Evolutionary conservation across 2,113 vertebrate species (phyloP).

Genomic region (Odocoileus hemionus): DNA sequence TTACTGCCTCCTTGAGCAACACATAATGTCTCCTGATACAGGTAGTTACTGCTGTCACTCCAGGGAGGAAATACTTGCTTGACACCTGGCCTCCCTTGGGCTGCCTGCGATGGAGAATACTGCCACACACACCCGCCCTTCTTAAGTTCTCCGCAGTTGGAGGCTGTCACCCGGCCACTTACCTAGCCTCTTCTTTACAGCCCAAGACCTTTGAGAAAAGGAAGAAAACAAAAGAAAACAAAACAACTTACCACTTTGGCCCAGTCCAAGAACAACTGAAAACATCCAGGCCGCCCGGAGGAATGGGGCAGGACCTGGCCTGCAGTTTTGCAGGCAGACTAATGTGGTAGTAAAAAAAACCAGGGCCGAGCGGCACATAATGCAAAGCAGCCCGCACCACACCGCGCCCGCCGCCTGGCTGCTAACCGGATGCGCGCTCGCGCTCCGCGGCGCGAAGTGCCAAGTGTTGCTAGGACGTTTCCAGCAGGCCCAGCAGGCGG

Average conservation of each 20-base stretch:
- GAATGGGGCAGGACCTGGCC: constrained; percentile 73
- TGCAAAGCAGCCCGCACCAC: constrained; percentile 63
- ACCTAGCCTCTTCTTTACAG: constrained; percentile 12
- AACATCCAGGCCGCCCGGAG: constrained; percentile 76
- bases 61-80: neutral
- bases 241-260: constrained; percentile 80
- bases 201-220: constrained; percentile 13
- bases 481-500: constrained; percentile 12
- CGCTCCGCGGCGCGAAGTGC: constrained; percentile 44
- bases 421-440: constrained; percentile 16
- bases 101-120: neutral
- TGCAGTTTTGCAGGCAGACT: constrained; percentile 75
- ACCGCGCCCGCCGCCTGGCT: constrained; percentile 36
- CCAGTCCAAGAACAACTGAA: constrained; percentile 76
- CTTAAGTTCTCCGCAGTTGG: neutral
- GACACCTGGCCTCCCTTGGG: constrained; percentile 29
- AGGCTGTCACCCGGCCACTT: neutral
- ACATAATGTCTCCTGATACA: neutral
- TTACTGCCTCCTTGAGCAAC: neutral
- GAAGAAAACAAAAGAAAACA: constrained; percentile 28
- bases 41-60: neutral
- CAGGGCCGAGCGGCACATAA: constrained; percentile 78
- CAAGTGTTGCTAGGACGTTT: constrained; percentile 13
- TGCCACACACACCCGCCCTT: neutral
- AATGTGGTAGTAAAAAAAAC: constrained; percentile 72